Evolutionary conservation across 1,140 invertebrate species (phyloP), one percentile per base, ranked within the genome.

Genomic region (Cydia fagiglandana): DNA sequence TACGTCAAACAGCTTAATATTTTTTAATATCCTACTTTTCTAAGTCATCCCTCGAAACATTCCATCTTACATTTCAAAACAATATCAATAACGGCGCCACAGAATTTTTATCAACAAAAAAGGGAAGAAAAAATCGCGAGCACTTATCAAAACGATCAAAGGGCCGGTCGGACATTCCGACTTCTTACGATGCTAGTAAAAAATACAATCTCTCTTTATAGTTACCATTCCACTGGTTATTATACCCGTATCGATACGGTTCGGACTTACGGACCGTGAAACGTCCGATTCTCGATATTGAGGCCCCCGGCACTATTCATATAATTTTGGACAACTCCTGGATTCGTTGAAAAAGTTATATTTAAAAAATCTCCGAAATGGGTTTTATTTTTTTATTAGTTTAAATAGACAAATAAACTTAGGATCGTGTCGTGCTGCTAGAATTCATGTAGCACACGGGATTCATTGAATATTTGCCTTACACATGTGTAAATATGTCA

Each of bases 121-220:
- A 74, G 17, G 70, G 47, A 83, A 84, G 84, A 85, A 82, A 86
- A 91, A 86, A 90, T 89, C 84, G 87, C 87, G 83, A 83, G 86
- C 86, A 86, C 75, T 90, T 91, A 92, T 92, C 89, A 90, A 90
- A 89, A 79, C 89, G 89, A 92, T 92, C 91, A 92, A 92, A 92
- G 91, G 90, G 88, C 86, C 88, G 87, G 79, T 83, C 85, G 86
- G 85, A 86, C 90, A 90, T 92, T 92, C 89, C 89, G 82, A 91
- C 84, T 89, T 88, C 89, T 92, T 92, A 92, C 88, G 91, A 92
- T 89, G 88, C 88, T 91, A 92, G 88, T 91, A 92, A 92, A 91
- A 92, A 92, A 92, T 88, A 91, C 91, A 92, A 92, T 92, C 89
- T 91, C 85, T 89, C 91, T 92, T 92, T 92, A 92, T 92, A 91